Conservation (phyloP, 2,888 invertebrate genomes). For the Mamestra brassicae region DNA sequence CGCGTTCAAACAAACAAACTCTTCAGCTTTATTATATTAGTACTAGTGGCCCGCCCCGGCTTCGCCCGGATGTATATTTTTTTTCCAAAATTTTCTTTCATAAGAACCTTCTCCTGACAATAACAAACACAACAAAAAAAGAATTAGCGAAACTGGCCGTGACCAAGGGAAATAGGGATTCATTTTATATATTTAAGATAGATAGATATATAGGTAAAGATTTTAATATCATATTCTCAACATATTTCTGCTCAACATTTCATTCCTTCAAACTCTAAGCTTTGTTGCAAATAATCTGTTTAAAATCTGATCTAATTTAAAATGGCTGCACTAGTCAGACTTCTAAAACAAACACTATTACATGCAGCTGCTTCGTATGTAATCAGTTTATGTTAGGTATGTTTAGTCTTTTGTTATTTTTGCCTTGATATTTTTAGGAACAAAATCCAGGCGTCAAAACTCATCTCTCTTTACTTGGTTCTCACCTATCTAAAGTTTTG, state of each 20-base stretch:
- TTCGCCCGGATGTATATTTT: neutral
- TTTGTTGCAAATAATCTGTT: slow-evolving; percentile 9
- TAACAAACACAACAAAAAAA: no score
- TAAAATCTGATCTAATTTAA: slow-evolving; percentile 42
- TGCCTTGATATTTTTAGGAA: neutral
- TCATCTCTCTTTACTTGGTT: neutral
- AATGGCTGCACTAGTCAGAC: slow-evolving; percentile 51
- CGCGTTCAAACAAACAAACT: no score
- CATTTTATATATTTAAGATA: no score
- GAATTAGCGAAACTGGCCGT: no score
- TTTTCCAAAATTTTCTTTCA: no score
- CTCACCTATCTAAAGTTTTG: neutral
- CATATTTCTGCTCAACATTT: neutral
- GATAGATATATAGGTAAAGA: neutral
- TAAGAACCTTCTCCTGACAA: no score
- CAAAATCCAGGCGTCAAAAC: neutral
- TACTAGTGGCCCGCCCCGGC: no score
- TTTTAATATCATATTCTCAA: neutral
- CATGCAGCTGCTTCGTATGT: slow-evolving; percentile 28
- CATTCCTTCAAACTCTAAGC: neutral
- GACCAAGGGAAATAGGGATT: no score
- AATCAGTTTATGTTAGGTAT: slow-evolving; percentile 14
- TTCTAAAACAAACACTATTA: slow-evolving; percentile 45
- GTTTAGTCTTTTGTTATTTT: slow-evolving; percentile 23
- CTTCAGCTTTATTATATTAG: no score